phyloP scores from a whole-genome alignment of 2,113 vertebrate genomes.

The Odocoileus hemionus region DNA sequence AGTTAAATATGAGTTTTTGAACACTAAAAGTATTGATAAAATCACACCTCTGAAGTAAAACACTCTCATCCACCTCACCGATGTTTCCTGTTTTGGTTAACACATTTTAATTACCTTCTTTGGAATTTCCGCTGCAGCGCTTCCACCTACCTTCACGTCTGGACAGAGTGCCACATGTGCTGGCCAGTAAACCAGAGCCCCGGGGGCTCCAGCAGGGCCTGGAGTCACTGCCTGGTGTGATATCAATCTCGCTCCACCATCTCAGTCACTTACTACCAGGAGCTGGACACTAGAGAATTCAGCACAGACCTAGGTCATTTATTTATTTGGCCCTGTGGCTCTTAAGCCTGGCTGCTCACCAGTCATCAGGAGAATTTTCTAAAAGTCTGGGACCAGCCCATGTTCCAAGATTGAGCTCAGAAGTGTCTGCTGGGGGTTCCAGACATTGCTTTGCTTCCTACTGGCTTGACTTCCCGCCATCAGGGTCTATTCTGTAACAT shows the following conservation, averaged over 20 bases:
- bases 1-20: background rate
- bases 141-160: background rate
- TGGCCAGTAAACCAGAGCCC: background rate
- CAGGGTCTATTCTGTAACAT: background rate
- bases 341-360: background rate
- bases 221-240: too few relatives aligned
- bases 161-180: background rate
- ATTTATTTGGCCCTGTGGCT: background rate
- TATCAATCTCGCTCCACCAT: too few relatives aligned
- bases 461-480: background rate
- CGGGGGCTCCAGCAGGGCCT: background rate
- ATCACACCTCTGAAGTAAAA: background rate
- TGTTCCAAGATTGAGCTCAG: background rate
- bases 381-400: background rate
- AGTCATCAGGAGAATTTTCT: background rate
- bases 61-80: background rate
- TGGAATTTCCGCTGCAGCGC: background rate
- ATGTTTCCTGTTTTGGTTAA: constrained; percentile 49
- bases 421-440: background rate
- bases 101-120: background rate
- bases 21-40: constrained; percentile 30
- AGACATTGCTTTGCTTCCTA: background rate
- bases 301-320: background rate
- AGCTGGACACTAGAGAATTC: background rate
- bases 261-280: too few relatives aligned